A percentile compares a stretch with the other conserved stretches of the same genome.
phyloP scores from a whole-genome alignment of 2,888 invertebrate species.

The Drosophila trichaetosa region DNA sequence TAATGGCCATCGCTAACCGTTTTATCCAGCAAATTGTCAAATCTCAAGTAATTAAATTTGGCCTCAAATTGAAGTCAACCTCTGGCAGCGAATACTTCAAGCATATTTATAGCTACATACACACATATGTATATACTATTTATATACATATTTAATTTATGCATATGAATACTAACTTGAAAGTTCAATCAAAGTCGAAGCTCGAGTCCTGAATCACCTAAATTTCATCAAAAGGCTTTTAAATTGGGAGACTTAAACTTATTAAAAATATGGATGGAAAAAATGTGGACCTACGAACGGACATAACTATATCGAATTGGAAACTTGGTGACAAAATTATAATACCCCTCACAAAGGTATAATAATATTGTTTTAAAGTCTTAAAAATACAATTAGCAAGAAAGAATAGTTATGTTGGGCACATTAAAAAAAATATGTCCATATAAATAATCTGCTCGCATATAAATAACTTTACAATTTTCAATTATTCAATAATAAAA shows the following conservation, averaged over 20 bases:
- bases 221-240: not conserved
- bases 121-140: too few species aligned
- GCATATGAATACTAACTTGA: not conserved
- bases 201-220: not conserved
- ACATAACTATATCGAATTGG: not conserved
- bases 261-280: not conserved
- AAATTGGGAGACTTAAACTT: not conserved
- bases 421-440: too few species aligned
- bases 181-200: not conserved
- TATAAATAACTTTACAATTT: too few species aligned
- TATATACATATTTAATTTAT: too few species aligned
- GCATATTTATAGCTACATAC: not conserved
- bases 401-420: not conserved
- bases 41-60: conserved; percentile 45
- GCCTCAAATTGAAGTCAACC: conserved; percentile 7
- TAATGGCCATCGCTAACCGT: conserved; percentile 39
- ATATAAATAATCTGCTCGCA: too few species aligned
- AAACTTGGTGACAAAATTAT: not conserved
- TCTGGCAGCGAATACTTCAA: not conserved
- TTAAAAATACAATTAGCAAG: not conserved
- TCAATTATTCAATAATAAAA: too few species aligned
- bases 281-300: too few species aligned
- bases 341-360: not conserved
- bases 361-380: not conserved
- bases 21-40: conserved; percentile 36